A percentile compares a stretch with the other conserved stretches of the same genome.
These are phyloP conservation scores for Paraplagusia blochii DNA, from an alignment of 2,113 vertebrate genomes.

Conservation along the genomic window DNA sequence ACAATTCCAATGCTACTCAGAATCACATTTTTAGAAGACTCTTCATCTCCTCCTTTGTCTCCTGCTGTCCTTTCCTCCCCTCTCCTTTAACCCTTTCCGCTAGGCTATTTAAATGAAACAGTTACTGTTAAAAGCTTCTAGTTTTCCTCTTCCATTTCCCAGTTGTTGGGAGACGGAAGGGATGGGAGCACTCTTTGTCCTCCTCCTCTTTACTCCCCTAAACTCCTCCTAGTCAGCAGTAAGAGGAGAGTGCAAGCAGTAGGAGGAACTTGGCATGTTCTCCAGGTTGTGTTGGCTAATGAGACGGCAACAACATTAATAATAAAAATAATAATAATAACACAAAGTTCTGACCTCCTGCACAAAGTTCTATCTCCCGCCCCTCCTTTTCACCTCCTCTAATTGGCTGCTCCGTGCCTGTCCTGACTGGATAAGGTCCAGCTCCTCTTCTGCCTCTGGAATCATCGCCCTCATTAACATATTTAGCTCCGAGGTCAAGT, in stretches of 20 bases:
- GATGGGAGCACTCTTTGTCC: neutral
- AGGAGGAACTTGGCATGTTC: slow-evolving; percentile 18
- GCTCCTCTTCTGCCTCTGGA: slow-evolving; percentile 29
- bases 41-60: no score
- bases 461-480: slow-evolving; percentile 61
- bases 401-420: slow-evolving; percentile 44
- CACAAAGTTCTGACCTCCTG: neutral
- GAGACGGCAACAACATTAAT: neutral
- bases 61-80: no score
- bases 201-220: slow-evolving; percentile 34
- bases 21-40: no score
- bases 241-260: neutral
- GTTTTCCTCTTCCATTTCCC: no score
- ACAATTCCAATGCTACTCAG: no score
- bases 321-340: no score
- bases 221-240: slow-evolving; percentile 33
- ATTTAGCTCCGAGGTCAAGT: slow-evolving; percentile 53
- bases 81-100: no score
- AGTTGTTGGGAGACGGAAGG: no score
- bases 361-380: neutral
- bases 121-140: no score
- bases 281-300: slow-evolving; percentile 34
- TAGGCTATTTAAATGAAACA: no score
- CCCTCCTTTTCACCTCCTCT: slow-evolving; percentile 30
- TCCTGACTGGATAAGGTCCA: slow-evolving; percentile 35